These are phyloP conservation scores for Cyaniris semiargus DNA, from an alignment of 2,888 invertebrate species.

Conservation along the genomic window DNA sequence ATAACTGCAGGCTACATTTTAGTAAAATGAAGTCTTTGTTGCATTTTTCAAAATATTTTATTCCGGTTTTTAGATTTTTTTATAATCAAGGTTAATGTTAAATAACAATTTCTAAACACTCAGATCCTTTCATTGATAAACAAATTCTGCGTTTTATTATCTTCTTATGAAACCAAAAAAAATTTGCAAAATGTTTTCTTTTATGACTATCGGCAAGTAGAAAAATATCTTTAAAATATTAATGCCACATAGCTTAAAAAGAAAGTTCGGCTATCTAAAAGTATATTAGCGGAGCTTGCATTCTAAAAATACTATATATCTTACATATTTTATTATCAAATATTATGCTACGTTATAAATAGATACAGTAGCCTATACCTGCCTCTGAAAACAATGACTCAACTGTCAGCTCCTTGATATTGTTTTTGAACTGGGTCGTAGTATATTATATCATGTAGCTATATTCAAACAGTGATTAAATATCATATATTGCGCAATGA, in stretches of 20 bases:
- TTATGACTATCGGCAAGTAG: neutral
- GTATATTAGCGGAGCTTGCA: neutral
- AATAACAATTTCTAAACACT: neutral
- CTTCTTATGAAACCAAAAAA: slow-evolving; percentile 4
- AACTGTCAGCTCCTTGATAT: slow-evolving; percentile 48
- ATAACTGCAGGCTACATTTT: neutral
- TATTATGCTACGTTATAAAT: too few species aligned
- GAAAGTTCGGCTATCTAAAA: neutral
- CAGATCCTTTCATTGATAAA: slow-evolving; percentile 1
- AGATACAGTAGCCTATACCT: slow-evolving; percentile 6
- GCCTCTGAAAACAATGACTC: slow-evolving; percentile 52
- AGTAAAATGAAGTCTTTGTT: neutral
- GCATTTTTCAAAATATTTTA: neutral
- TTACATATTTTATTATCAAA: neutral
- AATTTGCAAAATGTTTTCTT: neutral
- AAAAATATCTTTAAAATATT: neutral
- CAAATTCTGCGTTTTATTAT: slow-evolving; percentile 13
- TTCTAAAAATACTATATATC: neutral
- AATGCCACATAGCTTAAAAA: neutral
- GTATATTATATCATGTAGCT: slow-evolving; percentile 52
- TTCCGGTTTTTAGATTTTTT: neutral
- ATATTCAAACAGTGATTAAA: neutral
- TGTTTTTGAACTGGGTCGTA: slow-evolving; percentile 68
- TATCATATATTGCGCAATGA: neutral
- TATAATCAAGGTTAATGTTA: neutral